Base-by-base conservation (phyloP, 1,140 invertebrate species). In the Zaprionus africanus region DNA sequence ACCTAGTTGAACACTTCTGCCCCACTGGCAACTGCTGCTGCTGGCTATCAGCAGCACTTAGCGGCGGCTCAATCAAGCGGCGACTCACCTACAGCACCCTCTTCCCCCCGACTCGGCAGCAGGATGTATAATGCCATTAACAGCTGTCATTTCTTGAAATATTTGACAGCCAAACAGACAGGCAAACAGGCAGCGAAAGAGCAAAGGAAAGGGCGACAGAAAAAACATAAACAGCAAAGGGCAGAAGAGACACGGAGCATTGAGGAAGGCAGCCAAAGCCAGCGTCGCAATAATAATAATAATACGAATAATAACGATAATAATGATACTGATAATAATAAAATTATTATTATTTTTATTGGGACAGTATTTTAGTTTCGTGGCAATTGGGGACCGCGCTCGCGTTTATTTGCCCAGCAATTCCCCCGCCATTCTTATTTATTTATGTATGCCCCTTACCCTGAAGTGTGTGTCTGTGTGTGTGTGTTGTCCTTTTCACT, bases 101-200 rank as follows among this genome's bases (percentile, higher is more conserved):
- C 5, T 15, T 15, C 5, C 38, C 41, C 1, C 19, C 13, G 26
- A n/a, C 13, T 46, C 15, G 15, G 7, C 2, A 0, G n/a, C 53
- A 56, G 65, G 58, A 85, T 79, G 80, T 82, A 82, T 87, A 81
- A 88, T 87, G 83, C 84, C 84, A 87, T 87, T 87, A 87, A 88
- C 84, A 87, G 81, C 84, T 87, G 84, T 87, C 84, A 87, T 86
- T 83, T 76, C 64, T 71, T 84, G 81, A 87, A 88, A 81, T 88
- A 83, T 87, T 88, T 88, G 84, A 83, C 83, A 87, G 80, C 49
- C 83, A 53, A 67, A 87, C 80, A 73, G 60, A 28, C 49, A 36
- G 28, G 31, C 26, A 28, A 28, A n/a, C 6, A 38, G 34, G 31
- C 19, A 26, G 13, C 28, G 24, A n/a, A 15, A 53, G 31, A n/a